phyloP scores from a whole-genome alignment of 1,140 invertebrate species.

The Pentalonia nigronervosa region DNA sequence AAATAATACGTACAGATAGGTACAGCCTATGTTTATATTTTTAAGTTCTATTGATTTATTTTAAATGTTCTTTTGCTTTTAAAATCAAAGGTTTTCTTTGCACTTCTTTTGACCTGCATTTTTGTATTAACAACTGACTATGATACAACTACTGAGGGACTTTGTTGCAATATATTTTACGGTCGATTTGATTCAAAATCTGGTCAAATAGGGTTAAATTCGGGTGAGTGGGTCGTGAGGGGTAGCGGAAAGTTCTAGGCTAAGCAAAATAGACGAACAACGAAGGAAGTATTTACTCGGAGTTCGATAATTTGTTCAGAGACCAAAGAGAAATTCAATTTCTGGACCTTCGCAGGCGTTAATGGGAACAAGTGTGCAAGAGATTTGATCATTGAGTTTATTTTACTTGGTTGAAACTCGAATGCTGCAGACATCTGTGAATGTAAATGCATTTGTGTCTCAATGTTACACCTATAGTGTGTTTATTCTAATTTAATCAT shows the following conservation, averaged over 20 bases:
- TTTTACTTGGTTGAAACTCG: background rate
- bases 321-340: conserved; percentile 33
- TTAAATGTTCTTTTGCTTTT: background rate
- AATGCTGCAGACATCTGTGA: background rate
- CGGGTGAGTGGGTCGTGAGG: background rate
- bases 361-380: background rate
- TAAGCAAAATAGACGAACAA: background rate
- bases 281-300: conserved; percentile 26
- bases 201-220: background rate
- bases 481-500: background rate
- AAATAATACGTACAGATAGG: background rate
- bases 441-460: background rate
- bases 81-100: background rate
- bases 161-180: background rate
- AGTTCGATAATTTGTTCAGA: conserved; percentile 52
- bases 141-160: background rate
- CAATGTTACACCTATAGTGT: background rate
- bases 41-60: background rate
- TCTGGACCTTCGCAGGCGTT: background rate
- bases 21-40: background rate
- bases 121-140: background rate
- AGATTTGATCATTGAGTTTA: conserved; percentile 10
- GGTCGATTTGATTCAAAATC: background rate
- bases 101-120: background rate
- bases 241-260: background rate